These are phyloP conservation scores for Phataginus tricuspis DNA, from an alignment of 2,797 vertebrate genomes.

Conservation along the genomic window DNA sequence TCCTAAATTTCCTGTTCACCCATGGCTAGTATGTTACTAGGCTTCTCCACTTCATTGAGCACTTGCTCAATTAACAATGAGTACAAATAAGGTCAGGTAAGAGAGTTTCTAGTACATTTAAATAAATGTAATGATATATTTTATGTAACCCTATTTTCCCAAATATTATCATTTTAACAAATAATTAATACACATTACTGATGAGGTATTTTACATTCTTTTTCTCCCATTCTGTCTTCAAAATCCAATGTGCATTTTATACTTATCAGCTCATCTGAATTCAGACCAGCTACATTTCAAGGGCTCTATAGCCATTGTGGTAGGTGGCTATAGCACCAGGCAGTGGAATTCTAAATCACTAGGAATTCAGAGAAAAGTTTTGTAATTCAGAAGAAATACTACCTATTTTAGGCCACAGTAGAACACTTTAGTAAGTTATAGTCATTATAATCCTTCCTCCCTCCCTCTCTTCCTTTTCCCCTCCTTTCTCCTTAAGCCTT, in stretches of 20 bases:
- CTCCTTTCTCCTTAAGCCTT: background rate
- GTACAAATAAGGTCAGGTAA: background rate
- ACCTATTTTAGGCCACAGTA: background rate
- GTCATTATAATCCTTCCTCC: background rate
- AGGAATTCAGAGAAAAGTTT: background rate
- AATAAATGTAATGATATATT: too few relatives aligned
- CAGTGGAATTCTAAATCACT: background rate
- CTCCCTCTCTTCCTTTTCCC: background rate
- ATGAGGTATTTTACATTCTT: background rate
- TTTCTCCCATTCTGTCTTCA: background rate
- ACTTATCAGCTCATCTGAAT: background rate
- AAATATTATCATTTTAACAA: slow-evolving; percentile 6
- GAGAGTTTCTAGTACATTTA: background rate
- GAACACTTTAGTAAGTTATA: background rate
- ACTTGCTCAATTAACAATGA: background rate
- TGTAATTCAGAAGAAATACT: slow-evolving; percentile 13
- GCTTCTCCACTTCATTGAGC: background rate
- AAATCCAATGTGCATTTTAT: background rate
- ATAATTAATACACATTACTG: background rate
- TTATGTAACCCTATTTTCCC: background rate
- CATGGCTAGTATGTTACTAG: background rate
- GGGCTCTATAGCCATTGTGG: background rate
- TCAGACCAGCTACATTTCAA: slow-evolving; percentile 2
- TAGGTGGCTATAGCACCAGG: background rate
- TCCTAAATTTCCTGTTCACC: background rate